Base-by-base conservation (phyloP, 53 echinoderm and acorn worm species). In the Luidia sarsii region DNA sequence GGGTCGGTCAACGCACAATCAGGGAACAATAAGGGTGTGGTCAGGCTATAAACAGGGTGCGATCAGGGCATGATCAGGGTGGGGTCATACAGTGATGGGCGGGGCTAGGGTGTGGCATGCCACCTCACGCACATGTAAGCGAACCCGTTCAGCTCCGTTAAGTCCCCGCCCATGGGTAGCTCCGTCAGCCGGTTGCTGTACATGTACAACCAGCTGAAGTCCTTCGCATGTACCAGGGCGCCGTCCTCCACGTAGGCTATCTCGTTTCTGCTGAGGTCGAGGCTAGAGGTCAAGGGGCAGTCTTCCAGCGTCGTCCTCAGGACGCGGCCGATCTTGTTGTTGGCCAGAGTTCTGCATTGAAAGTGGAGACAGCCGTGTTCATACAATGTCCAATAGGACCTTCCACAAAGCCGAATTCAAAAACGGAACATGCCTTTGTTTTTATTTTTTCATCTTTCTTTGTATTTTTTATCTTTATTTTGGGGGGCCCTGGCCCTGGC, bases 171-270 rank as follows among this genome's bases (percentile, higher is more conserved):
- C 43, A 67, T 73, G 0, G 92, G 95, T 21, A 95, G 22, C 6
- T 75, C 79, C 1, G 88, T 85, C 31, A 95, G 83, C 24, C 92
- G 87, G 43, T 95, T 95, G 50, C 82, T 43, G n/a, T 73, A 19
- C 23, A 95, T 82, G 39, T 80, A 30, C 1, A 95, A 20, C 0
- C 2, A 20, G 16, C 8, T 39, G 2, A 68, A 57, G 14, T 80
- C 41, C 0, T 83, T 80, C 6, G 90, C n/a, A 19, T 92, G 90
- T 9, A 82, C 88, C 8, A 95, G 71, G 23, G 95, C 63, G 4
- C 95, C 95, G 50, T 95, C 92, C 63, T 95, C 95, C 3, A 95
- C 92, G 73, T 95, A 95, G 1, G 95, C 95, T 25, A 95, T 84
- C 79, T 95, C 95, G 43, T 95, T 95, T n/a, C 56, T 34, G 7